Percentiles rank a stretch among this genome's conserved stretches.
These are phyloP conservation scores for Agapetus fuscipes DNA, from an alignment of 2,888 invertebrate species.

Conservation along the genomic window DNA sequence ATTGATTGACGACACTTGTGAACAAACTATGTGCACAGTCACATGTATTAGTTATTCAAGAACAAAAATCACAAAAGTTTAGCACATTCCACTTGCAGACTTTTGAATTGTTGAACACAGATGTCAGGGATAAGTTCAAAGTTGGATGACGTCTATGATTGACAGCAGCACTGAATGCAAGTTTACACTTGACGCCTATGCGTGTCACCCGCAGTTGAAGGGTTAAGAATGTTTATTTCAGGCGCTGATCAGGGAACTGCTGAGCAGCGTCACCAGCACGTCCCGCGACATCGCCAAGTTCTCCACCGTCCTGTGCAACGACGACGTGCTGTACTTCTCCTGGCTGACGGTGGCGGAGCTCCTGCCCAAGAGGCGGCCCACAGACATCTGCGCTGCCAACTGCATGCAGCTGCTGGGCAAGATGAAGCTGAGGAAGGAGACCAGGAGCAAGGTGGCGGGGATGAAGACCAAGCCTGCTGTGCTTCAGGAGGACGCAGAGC, in stretches of 20 bases:
- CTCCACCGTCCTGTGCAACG: slow-evolving; percentile 63
- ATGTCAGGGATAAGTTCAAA: no score
- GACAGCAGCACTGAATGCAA: no score
- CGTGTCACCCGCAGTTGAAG: no score
- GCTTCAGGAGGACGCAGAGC: slow-evolving; percentile 30
- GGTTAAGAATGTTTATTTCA: no score
- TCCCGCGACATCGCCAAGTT: slow-evolving; percentile 54
- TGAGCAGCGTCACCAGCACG: slow-evolving; percentile 54
- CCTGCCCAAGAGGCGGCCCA: slow-evolving; percentile 48
- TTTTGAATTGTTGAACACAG: no score
- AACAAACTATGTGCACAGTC: no score
- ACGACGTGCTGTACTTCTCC: slow-evolving; percentile 65
- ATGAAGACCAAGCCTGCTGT: slow-evolving; percentile 22
- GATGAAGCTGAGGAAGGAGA: slow-evolving; percentile 39
- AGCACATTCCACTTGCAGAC: no score
- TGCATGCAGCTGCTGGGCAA: slow-evolving; percentile 54
- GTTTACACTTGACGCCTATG: no score
- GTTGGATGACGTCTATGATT: no score
- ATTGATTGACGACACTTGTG: no score
- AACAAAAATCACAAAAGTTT: no score
- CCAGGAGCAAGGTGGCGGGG: slow-evolving; percentile 32
- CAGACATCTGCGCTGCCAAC: slow-evolving; percentile 50
- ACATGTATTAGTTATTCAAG: no score
- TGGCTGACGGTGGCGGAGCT: slow-evolving; percentile 49
- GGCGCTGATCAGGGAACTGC: slow-evolving; percentile 53